Base-by-base conservation (phyloP, 1,140 invertebrate species). In the Achroia grisella region DNA sequence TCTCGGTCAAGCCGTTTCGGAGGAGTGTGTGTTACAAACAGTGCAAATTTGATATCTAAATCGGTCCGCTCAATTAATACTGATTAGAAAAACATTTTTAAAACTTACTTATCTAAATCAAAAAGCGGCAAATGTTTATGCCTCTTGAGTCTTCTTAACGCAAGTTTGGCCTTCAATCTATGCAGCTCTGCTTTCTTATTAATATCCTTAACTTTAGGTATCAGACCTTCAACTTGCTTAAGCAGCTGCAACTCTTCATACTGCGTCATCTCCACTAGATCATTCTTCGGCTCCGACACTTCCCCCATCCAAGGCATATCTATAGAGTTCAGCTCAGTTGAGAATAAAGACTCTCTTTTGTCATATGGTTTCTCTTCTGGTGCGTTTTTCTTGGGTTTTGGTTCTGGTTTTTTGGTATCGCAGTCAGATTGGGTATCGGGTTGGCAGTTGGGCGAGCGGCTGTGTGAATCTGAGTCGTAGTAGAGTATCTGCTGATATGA, bases 161-260 rank as follows among this genome's bases (percentile, higher is more conserved):
- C 50, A 10, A 85, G 36, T 23, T 78, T 81, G 0, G 80, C 78
- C 10, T 48, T 66, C 27, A 82, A 34, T 8, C 71, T 47, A 13
- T 52, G 50, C 39, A 85, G 44, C 4, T 69, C 42, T 0, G 67
- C 64, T 37, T 65, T 74, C 35, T 69, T 70, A 8, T 57, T 62
- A 0, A 54, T 44, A 31, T 74, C 69, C 15, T 57, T 62, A 0
- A 74, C 65, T 42, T 68, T 72, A 0, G 43, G 42, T 27, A 80
- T 66, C 36, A 80, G 17, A 10, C 42, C 47, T 40, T 80, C 74
- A 0, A 82, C 63, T 10, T 64, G 66, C 39, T 84, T 84, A 47
- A 84, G 30, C n/a, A 84, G 56, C 40, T 82, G 77, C 5, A 84
- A 51, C 43, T 84, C 80, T 35, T 80, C 66, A 31, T 82, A 84